A percentile compares a stretch with the other conserved stretches of the same genome.
Conservation (phyloP, 2,888 invertebrate genomes). For the Brenthis ino region DNA sequence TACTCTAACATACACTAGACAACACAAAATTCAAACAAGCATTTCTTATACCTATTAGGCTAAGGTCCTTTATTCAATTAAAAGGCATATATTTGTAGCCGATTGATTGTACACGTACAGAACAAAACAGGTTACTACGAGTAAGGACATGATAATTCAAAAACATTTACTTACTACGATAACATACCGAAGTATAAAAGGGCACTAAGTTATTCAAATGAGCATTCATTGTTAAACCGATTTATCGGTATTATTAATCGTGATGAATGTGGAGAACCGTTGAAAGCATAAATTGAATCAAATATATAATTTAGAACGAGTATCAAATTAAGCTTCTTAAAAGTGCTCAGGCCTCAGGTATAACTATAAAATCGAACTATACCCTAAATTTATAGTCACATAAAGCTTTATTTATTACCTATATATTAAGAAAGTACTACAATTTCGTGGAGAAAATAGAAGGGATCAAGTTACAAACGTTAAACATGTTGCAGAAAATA, state of each 20-base stretch:
- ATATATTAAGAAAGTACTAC: too few relatives aligned
- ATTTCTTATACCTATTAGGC: neutral
- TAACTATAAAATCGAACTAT: too few relatives aligned
- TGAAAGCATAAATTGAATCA: neutral
- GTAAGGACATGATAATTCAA: slow-evolving; percentile 55
- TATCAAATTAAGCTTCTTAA: neutral
- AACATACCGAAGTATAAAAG: slow-evolving; percentile 45
- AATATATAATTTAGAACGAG: neutral
- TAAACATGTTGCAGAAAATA: neutral
- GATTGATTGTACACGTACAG: slow-evolving; percentile 24
- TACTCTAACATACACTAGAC: slow-evolving; percentile 25
- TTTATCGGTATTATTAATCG: slow-evolving; percentile 8
- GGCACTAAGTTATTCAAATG: slow-evolving; percentile 34
- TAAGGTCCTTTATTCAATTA: slow-evolving; percentile 21
- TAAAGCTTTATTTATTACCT: too few relatives aligned
- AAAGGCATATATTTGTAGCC: neutral
- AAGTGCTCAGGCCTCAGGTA: too few relatives aligned
- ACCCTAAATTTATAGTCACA: too few relatives aligned
- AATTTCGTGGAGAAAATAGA: too few relatives aligned
- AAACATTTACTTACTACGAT: slow-evolving; percentile 53
- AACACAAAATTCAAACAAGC: slow-evolving; percentile 8
- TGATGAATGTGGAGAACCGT: neutral
- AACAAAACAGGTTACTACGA: slow-evolving; percentile 54
- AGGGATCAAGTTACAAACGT: too few relatives aligned
- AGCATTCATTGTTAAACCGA: slow-evolving; percentile 26